Percentiles rank a stretch among this genome's conserved stretches.
Conservation (phyloP, 2,888 invertebrate species). For the Zonitis immaculata region DNA sequence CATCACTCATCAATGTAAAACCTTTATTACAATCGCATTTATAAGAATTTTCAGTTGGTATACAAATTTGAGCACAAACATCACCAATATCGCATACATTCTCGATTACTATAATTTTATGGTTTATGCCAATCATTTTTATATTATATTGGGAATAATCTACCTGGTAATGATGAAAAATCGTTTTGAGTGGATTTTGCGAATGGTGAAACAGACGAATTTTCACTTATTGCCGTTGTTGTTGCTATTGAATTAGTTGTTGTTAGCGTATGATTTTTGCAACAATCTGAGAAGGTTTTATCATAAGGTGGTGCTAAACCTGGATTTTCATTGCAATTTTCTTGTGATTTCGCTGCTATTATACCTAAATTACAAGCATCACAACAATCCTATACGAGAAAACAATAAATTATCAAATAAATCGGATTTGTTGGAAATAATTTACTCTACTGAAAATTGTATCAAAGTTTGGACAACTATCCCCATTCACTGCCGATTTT, state of each 20-base stretch:
- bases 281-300: conserved; percentile 59
- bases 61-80: conserved; percentile 73
- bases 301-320: conserved; percentile 57
- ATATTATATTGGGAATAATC: background rate
- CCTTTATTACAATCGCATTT: conserved; percentile 67
- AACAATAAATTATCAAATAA: no score
- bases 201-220: conserved; percentile 8
- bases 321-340: conserved; percentile 55
- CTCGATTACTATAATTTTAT: conserved; percentile 41
- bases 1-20: conserved; percentile 64
- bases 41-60: conserved; percentile 67
- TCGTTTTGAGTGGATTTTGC: background rate
- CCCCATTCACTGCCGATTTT: conserved; percentile 49
- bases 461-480: conserved; percentile 13
- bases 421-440: background rate
- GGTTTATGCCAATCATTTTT: background rate
- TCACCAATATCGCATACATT: conserved; percentile 58
- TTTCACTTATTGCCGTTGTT: conserved; percentile 21
- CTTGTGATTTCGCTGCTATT: conserved; percentile 54
- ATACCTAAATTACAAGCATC: conserved; percentile 62
- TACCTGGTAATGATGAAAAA: conserved; percentile 13
- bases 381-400: conserved; percentile 53
- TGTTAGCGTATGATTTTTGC: conserved; percentile 42
- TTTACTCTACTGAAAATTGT: background rate
- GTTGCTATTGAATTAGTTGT: conserved; percentile 24